Conservation (phyloP, 2,888 invertebrate species). For the Amphipoea oculea region DNA sequence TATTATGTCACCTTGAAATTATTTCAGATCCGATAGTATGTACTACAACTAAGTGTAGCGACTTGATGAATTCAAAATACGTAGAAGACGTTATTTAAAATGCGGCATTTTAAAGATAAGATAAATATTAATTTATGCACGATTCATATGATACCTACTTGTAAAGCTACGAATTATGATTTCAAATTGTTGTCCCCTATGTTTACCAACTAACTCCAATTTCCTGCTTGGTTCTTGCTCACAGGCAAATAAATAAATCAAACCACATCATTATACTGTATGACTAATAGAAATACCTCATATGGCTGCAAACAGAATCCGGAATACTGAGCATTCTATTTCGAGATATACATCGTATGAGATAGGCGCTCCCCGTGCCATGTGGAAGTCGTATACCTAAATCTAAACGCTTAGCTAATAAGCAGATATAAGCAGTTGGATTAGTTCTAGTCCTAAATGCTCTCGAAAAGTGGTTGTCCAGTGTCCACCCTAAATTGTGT, state of each 20-base stretch:
- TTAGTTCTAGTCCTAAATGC: constrained; percentile 32
- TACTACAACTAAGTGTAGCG: constrained; percentile 39
- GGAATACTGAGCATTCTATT: constrained; percentile 69
- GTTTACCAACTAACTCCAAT: constrained; percentile 46
- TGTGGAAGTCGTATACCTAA: constrained; percentile 65
- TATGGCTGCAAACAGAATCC: constrained; percentile 66
- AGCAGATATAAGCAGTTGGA: constrained; percentile 29
- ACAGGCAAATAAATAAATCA: constrained; percentile 60
- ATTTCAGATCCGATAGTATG: constrained; percentile 49
- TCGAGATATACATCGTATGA: constrained; percentile 60
- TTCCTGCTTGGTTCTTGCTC: constrained; percentile 52
- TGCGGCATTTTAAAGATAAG: constrained; percentile 56
- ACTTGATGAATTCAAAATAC: constrained; percentile 50
- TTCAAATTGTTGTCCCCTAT: constrained; percentile 38
- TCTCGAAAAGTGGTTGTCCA: not conserved
- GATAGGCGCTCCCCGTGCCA: constrained; percentile 57
- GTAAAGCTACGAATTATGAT: constrained; percentile 37
- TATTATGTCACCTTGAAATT: constrained; percentile 53
- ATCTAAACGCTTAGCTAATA: constrained; percentile 49
- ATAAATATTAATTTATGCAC: constrained; percentile 58
- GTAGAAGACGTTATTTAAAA: constrained; percentile 54
- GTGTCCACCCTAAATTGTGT: not conserved
- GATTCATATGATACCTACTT: constrained; percentile 29
- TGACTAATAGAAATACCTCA: constrained; percentile 71
- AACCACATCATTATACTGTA: constrained; percentile 58